Base-by-base conservation (phyloP, 64 coral and sea anemone genomes). In the Porites australiensis region DNA sequence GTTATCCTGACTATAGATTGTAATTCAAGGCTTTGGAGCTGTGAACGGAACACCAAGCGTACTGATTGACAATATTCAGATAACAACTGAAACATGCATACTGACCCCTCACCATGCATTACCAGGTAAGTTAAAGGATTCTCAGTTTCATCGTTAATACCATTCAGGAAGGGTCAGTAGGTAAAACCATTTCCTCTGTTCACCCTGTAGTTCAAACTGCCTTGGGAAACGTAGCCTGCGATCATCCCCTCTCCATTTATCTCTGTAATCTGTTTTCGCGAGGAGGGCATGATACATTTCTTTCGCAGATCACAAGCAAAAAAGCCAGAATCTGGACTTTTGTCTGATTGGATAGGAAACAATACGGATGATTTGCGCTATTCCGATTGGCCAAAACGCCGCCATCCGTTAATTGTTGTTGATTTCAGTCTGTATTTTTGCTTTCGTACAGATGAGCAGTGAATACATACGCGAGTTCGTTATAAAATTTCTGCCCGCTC, bases 21-120 rank as follows among this genome's bases (percentile, higher is more conserved):
- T 75, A 59, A 22, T 94, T 16, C 23, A 74, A 71, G 86, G 77
- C 22, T 46, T 64, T 13, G 54, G 79, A 48, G 6, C 48, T 57
- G 46, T 54, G 22, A 94, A 69, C 23, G 69, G 77, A 7, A 72
- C 65, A 11, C 14, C 88, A 16, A 89, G 58, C 64, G 53, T 89
- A 55, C 63, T 87, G 6, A 88, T 94, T 51, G 86, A 89, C 58
- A 83, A 79, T 4, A 82, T 94, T 12, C n/a, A 58, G 8, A 23
- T 94, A 50, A 94, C 86, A 45, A 83, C 92, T 52, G 92, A 89
- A 75, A 52, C 58, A 21, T 94, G 92, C 57, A 3, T 15, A 50
- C 8, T 83, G 44, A 23, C 13, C 5, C 92, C 92, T 12, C 51
- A 22, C 6, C 80, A 79, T 62, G 92, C 92, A 19, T 70, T 58